Percentiles rank a stretch among this genome's conserved stretches.
Conservation (phyloP, 1,140 invertebrate species). For the Tenebrio molitor region DNA sequence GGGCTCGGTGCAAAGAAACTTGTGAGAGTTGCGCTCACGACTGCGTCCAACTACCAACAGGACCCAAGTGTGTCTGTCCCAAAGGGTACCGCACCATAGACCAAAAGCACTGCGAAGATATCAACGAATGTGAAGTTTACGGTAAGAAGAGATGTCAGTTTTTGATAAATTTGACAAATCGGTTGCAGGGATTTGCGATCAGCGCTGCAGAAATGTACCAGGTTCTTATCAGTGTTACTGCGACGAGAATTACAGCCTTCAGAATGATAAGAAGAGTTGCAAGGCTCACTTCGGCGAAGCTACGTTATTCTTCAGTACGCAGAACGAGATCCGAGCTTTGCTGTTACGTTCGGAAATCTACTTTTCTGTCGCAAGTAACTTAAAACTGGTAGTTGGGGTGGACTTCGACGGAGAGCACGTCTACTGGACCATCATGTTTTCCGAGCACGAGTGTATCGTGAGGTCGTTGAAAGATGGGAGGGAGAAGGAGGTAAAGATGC, state of each 20-base stretch:
- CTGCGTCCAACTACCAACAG: conserved; percentile 66
- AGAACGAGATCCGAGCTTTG: conserved; percentile 67
- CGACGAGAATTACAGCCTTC: conserved; percentile 78
- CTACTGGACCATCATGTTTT: conserved; percentile 82
- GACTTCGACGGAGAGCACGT: conserved; percentile 75
- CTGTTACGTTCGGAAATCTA: conserved; percentile 68
- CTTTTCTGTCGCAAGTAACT: conserved; percentile 67
- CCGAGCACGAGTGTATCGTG: conserved; percentile 77
- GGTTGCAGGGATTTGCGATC: conserved; percentile 77
- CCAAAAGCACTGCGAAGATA: conserved; percentile 69
- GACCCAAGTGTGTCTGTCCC: conserved; percentile 68
- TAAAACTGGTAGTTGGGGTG: conserved; percentile 77
- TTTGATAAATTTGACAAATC: too few relatives aligned
- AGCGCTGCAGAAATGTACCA: conserved; percentile 82
- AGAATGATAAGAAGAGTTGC: conserved; percentile 78
- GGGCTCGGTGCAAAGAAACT: conserved; percentile 68
- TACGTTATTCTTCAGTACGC: conserved; percentile 75
- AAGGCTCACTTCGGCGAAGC: conserved; percentile 75
- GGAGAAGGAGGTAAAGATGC: conserved; percentile 68
- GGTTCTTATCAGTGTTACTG: conserved; percentile 88
- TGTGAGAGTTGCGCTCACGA: conserved; percentile 66
- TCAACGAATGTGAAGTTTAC: conserved; percentile 85
- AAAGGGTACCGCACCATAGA: conserved; percentile 64
- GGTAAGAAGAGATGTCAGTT: conserved; percentile 68
- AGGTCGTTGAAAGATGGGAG: conserved; percentile 71